Percentiles rank a stretch among this genome's conserved stretches.
Evolutionary conservation across 2,113 vertebrate species (phyloP).

Genomic region (human): DNA sequence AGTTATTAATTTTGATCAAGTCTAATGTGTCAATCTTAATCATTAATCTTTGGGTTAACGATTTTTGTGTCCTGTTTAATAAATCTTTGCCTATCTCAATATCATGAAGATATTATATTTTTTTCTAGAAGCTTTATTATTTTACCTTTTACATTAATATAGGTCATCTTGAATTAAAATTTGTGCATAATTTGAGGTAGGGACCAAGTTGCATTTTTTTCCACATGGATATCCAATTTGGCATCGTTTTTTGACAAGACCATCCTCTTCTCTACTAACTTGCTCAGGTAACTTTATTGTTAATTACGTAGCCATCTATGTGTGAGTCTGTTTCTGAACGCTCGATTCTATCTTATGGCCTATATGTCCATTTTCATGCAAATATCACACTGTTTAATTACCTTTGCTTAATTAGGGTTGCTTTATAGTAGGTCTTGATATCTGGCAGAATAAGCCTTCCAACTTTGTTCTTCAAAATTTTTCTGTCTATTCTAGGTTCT

Average conservation of each 20-base stretch:
- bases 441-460: background rate
- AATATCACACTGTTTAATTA: background rate
- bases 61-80: background rate
- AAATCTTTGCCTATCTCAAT: background rate
- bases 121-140: background rate
- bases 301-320: background rate
- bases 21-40: background rate
- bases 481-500: background rate
- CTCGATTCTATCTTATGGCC: background rate
- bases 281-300: background rate
- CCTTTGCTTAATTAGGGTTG: background rate
- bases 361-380: background rate
- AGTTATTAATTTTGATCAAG: background rate
- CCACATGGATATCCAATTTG: background rate
- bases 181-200: background rate
- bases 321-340: background rate
- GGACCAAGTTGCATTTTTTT: background rate
- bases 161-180: background rate
- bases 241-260: background rate
- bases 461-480: background rate
- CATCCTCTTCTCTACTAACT: background rate
- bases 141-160: background rate
- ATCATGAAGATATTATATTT: background rate
- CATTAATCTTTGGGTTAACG: background rate
- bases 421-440: background rate